These are phyloP conservation scores for Slavum lentiscoides DNA, from an alignment of 2,888 invertebrate genomes.

Conservation along the genomic window DNA sequence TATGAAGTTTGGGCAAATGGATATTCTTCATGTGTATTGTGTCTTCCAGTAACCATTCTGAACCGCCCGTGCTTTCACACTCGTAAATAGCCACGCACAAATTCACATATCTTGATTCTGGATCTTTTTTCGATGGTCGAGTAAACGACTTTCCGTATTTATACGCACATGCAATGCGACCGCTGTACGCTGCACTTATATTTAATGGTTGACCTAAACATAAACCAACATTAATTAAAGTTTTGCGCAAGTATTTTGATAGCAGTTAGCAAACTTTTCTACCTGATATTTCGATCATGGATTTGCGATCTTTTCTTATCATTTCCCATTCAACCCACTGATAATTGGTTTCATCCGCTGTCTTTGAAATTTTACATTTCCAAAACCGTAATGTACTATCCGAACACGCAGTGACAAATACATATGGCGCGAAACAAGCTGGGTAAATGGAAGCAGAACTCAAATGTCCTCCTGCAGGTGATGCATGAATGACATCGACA, in stretches of 20 bases:
- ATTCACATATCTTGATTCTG: constrained; percentile 83
- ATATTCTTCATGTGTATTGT: constrained; percentile 93
- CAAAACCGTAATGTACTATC: constrained; percentile 88
- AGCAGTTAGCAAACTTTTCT: not conserved
- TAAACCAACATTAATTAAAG: constrained; percentile 19
- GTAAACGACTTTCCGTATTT: constrained; percentile 90
- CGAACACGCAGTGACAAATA: constrained; percentile 91
- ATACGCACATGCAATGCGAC: constrained; percentile 95
- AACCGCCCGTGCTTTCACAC: constrained; percentile 96
- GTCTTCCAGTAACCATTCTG: constrained; percentile 89
- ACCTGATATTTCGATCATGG: constrained; percentile 77
- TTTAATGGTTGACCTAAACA: constrained; percentile 78
- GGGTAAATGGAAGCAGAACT: constrained; percentile 98
- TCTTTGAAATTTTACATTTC: constrained; percentile 73
- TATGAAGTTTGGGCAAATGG: constrained; percentile 75
- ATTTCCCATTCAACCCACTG: constrained; percentile 89
- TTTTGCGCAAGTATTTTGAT: not conserved
- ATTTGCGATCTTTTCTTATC: constrained; percentile 72
- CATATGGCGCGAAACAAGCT: constrained; percentile 97
- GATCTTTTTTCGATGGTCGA: constrained; percentile 73
- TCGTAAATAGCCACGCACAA: constrained; percentile 95
- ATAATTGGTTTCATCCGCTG: constrained; percentile 63
- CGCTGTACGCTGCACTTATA: constrained; percentile 96
- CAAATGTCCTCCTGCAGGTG: constrained; percentile 94
- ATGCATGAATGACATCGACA: constrained; percentile 89